Conservation (phyloP, 2,888 invertebrate genomes). For the Scrobipalpa atriplicella region DNA sequence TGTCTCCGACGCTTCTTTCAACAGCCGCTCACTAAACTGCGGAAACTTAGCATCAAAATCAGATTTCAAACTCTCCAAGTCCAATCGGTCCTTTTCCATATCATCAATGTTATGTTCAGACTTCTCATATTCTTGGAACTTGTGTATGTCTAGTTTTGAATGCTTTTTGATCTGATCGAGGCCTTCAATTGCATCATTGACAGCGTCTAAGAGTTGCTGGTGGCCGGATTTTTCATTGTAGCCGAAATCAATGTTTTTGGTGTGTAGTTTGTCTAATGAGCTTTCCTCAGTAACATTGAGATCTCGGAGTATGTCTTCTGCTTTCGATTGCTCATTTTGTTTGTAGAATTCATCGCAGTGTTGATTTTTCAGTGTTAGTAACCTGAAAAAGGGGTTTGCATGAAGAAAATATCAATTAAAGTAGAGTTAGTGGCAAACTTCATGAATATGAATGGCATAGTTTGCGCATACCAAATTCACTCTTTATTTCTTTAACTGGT, state of each 20-base stretch:
- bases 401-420: no score
- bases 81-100: conserved; percentile 54
- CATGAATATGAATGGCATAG: no score
- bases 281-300: conserved; percentile 53
- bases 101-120: conserved; percentile 49
- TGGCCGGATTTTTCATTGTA: conserved; percentile 63
- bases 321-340: conserved; percentile 52
- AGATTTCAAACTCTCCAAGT: conserved; percentile 56
- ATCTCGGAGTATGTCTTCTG: conserved; percentile 48
- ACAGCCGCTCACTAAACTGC: conserved; percentile 59
- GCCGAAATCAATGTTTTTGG: conserved; percentile 70
- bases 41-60: conserved; percentile 68
- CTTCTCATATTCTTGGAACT: conserved; percentile 60
- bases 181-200: conserved; percentile 68
- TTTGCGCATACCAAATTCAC: no score
- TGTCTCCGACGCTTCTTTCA: conserved; percentile 65
- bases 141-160: conserved; percentile 59
- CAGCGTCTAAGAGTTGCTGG: conserved; percentile 66
- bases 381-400: conserved; percentile 45
- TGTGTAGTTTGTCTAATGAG: conserved; percentile 59
- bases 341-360: conserved; percentile 57
- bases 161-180: conserved; percentile 67
- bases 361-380: conserved; percentile 59
- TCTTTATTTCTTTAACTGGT: no score
- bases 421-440: neutral